These are phyloP conservation scores for Cephalopterus ornatus DNA, from an alignment of 2,113 vertebrate genomes.

Conservation along the genomic window DNA sequence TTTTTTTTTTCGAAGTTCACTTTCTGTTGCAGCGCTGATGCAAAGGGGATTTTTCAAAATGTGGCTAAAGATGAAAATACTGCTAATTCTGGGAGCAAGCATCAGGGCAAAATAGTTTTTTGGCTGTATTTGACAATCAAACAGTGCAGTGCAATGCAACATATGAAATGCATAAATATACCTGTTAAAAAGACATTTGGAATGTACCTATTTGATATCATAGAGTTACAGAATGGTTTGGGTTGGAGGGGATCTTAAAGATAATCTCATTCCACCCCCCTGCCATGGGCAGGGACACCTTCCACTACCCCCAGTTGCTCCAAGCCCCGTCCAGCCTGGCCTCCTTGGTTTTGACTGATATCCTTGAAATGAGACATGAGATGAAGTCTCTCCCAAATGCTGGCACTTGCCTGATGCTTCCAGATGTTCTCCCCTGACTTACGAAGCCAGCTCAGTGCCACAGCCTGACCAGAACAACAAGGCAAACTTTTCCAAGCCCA, in stretches of 20 bases:
- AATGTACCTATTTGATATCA: accelerated
- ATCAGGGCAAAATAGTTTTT: background rate
- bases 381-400: background rate
- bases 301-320: background rate
- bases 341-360: background rate
- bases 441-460: background rate
- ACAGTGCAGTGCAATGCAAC: background rate
- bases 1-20: background rate
- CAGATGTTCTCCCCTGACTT: background rate
- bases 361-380: background rate
- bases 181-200: background rate
- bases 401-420: background rate
- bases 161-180: background rate
- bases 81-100: background rate
- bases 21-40: background rate
- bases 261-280: accelerated
- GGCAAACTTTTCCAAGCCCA: accelerated
- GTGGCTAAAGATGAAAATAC: background rate
- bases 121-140: background rate
- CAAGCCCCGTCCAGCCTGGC: background rate
- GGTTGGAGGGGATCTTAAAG: background rate
- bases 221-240: background rate
- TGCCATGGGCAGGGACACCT: background rate
- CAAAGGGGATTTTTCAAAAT: background rate
- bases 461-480: background rate